Percentiles rank a stretch among this genome's conserved stretches.
phyloP scores from a whole-genome alignment of 2,888 invertebrate species.

The Latrodectus elegans region DNA sequence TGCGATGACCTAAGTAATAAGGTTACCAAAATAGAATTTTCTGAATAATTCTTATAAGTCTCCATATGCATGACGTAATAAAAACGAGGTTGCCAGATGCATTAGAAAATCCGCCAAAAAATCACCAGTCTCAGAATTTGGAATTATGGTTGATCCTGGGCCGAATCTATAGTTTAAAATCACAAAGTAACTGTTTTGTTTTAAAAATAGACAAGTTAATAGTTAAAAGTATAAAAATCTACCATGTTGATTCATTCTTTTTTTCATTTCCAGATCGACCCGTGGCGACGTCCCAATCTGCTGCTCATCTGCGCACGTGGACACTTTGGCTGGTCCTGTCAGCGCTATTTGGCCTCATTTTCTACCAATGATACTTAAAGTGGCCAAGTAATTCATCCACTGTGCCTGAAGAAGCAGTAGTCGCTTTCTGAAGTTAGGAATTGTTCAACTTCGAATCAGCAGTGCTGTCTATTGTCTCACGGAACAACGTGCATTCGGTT shows the following conservation, averaged over 20 bases:
- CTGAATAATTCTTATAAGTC: no score
- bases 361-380: constrained; percentile 24
- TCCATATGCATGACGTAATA: no score
- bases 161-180: not conserved
- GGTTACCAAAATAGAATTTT: no score
- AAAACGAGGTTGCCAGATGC: no score
- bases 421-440: constrained; percentile 27
- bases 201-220: no score
- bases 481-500: not conserved
- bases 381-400: constrained; percentile 42
- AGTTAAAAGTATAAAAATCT: no score
- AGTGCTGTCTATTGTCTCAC: constrained; percentile 1
- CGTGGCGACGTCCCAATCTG: constrained; percentile 22
- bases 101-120: no score
- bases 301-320: constrained; percentile 26
- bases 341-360: constrained; percentile 15
- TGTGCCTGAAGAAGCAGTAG: constrained; percentile 55
- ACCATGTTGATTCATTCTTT: not conserved
- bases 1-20: no score
- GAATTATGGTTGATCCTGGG: no score
- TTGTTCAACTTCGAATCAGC: constrained; percentile 17
- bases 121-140: no score
- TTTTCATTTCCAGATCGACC: constrained; percentile 38
- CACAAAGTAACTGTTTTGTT: no score
- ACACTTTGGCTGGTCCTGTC: constrained; percentile 14